Percentiles rank a stretch among this genome's conserved stretches.
Conservation (phyloP, 2,888 invertebrate species). For the Cephus sareptanus region DNA sequence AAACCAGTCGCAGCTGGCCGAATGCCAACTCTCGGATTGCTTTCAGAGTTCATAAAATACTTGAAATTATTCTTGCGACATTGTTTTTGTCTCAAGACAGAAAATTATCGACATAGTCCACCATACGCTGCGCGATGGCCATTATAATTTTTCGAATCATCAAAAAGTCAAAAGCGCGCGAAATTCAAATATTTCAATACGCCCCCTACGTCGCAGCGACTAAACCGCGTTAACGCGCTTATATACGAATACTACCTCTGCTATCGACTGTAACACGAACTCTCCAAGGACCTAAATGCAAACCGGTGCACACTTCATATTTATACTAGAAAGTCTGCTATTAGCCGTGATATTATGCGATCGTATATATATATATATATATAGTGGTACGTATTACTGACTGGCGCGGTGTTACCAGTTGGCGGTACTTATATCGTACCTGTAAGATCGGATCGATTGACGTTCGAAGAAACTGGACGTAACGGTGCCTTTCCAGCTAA, state of each 20-base stretch:
- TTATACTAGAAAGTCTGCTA: not conserved
- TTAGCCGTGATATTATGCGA: not conserved
- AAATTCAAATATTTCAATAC: not conserved
- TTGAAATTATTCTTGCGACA: conserved; percentile 40
- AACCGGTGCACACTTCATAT: not conserved
- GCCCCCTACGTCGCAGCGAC: not conserved
- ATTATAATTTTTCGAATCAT: not conserved
- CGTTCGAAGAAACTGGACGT: conserved; percentile 43
- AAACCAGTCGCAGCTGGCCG: conserved; percentile 48
- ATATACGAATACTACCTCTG: not conserved
- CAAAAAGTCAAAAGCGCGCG: not conserved
- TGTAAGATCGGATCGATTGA: conserved; percentile 34
- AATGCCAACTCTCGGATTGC: conserved; percentile 31
- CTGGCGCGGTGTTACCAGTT: not conserved
- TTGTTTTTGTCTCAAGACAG: conserved; percentile 27
- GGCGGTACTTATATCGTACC: not conserved
- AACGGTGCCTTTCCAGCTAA: conserved; percentile 42
- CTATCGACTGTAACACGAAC: not conserved
- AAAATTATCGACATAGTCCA: not conserved
- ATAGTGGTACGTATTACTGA: not conserved
- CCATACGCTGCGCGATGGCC: not conserved
- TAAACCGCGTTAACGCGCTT: not conserved
- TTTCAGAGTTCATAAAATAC: conserved; percentile 47
- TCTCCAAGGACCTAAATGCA: not conserved
- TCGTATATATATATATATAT: not conserved